These are phyloP conservation scores for Psettodes erumei DNA, from an alignment of 2,113 vertebrate genomes.

Conservation along the genomic window DNA sequence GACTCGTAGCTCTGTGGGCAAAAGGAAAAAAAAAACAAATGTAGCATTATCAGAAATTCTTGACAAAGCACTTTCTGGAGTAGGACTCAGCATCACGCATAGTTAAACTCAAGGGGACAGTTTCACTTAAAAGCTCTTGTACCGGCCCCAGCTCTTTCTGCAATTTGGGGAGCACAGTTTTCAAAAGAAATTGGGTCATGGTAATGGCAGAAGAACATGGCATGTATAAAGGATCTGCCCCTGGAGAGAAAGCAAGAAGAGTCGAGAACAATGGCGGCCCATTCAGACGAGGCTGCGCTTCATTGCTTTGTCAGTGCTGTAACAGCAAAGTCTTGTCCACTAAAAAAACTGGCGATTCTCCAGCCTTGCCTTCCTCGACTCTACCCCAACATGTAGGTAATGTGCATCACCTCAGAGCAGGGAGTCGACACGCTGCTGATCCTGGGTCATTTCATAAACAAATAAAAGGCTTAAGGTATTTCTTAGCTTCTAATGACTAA, in stretches of 20 bases:
- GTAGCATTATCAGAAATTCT: constrained; percentile 67
- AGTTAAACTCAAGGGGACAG: constrained; percentile 78
- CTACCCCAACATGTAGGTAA: constrained; percentile 37
- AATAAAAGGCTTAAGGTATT: constrained; percentile 45
- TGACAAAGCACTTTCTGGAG: constrained; percentile 76
- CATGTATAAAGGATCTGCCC: constrained; percentile 70
- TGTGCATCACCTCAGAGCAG: constrained; percentile 13
- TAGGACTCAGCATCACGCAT: constrained; percentile 67
- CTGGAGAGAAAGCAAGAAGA: constrained; percentile 62
- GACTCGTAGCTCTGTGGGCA: constrained; percentile 57
- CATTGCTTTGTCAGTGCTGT: constrained; percentile 58
- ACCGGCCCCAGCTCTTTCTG: constrained; percentile 59
- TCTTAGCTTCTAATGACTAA: constrained; percentile 33
- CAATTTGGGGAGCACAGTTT: constrained; percentile 73
- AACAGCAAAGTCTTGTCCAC: constrained; percentile 56
- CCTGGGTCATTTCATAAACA: constrained; percentile 43
- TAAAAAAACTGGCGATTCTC: constrained; percentile 19
- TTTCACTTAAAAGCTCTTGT: constrained; percentile 76
- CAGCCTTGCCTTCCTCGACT: neutral
- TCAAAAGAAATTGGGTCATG: constrained; percentile 78
- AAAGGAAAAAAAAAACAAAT: constrained; percentile 36
- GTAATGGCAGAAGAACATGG: constrained; percentile 71
- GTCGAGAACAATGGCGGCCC: constrained; percentile 63
- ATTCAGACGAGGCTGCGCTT: constrained; percentile 46
- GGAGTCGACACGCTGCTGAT: neutral